phyloP scores from a whole-genome alignment of 2,797 vertebrate species.

The Prionace glauca region DNA sequence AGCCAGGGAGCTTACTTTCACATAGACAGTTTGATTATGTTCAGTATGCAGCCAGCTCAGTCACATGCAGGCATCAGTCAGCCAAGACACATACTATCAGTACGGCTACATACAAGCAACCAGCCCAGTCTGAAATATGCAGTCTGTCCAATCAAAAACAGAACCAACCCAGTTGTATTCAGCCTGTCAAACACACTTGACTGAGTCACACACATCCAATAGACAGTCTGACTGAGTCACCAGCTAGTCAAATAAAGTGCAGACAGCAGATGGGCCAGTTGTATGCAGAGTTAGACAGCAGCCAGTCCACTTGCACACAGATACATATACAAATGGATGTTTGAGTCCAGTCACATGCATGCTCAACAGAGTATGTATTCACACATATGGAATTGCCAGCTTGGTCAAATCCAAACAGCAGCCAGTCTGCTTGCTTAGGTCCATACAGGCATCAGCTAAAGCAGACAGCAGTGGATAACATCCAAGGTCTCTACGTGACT shows the following conservation, averaged over 20 bases:
- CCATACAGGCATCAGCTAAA: not conserved
- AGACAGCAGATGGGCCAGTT: conserved; percentile 8
- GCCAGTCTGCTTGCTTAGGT: not conserved
- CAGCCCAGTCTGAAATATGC: not conserved
- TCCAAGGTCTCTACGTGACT: not conserved
- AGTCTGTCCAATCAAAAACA: not conserved
- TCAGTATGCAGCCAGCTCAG: not conserved
- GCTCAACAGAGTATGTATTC: not conserved
- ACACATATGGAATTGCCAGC: not conserved
- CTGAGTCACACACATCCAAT: not conserved
- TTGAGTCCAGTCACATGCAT: not conserved
- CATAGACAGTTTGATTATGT: not conserved
- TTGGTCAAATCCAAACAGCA: not conserved
- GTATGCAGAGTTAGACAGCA: conserved; percentile 15
- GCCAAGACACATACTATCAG: not conserved
- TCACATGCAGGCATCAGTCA: conserved; percentile 6
- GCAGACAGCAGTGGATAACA: not conserved
- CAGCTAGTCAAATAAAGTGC: not conserved
- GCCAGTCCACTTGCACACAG: not conserved
- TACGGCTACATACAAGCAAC: not conserved
- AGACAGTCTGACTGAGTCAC: not conserved
- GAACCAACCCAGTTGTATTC: not conserved
- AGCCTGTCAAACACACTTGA: not conserved
- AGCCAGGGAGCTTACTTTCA: not conserved
- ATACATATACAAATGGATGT: not conserved